phyloP scores from a whole-genome alignment of 2,113 vertebrate genomes.

The Prietella phreatophila region DNA sequence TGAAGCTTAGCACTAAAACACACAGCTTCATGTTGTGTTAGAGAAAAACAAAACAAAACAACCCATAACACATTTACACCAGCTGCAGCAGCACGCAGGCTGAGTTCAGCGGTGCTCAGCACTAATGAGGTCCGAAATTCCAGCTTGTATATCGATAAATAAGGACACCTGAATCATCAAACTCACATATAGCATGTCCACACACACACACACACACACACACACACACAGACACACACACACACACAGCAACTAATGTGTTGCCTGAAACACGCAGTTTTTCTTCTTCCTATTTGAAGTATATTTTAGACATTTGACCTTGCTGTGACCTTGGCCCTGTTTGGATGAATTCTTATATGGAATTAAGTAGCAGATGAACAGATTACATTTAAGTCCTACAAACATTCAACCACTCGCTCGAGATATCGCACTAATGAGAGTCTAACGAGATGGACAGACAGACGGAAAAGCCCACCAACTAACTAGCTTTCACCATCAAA shows the following conservation, averaged over 20 bases:
- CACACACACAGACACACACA: slow-evolving; percentile 23
- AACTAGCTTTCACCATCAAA: too few relatives aligned
- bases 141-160: slow-evolving; percentile 64
- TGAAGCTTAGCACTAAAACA: slow-evolving; percentile 60
- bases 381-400: neutral
- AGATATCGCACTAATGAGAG: neutral
- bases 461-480: too few relatives aligned
- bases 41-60: slow-evolving; percentile 51
- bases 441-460: too few relatives aligned
- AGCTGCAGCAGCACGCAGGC: slow-evolving; percentile 70
- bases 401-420: neutral
- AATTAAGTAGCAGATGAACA: too few relatives aligned
- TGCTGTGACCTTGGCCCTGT: neutral
- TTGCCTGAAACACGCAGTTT: too few relatives aligned
- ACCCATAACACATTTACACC: slow-evolving; percentile 39
- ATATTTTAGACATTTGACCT: neutral
- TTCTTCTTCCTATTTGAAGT: too few relatives aligned
- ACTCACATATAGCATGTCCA: slow-evolving; percentile 3
- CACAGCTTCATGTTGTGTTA: slow-evolving; percentile 66
- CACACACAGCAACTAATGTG: neutral
- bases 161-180: slow-evolving; percentile 54
- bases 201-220: slow-evolving; percentile 19
- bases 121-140: slow-evolving; percentile 57
- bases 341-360: neutral
- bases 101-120: slow-evolving; percentile 66